These are phyloP conservation scores for Ecdyonurus torrentis DNA, from an alignment of 2,888 invertebrate species.

Conservation along the genomic window DNA sequence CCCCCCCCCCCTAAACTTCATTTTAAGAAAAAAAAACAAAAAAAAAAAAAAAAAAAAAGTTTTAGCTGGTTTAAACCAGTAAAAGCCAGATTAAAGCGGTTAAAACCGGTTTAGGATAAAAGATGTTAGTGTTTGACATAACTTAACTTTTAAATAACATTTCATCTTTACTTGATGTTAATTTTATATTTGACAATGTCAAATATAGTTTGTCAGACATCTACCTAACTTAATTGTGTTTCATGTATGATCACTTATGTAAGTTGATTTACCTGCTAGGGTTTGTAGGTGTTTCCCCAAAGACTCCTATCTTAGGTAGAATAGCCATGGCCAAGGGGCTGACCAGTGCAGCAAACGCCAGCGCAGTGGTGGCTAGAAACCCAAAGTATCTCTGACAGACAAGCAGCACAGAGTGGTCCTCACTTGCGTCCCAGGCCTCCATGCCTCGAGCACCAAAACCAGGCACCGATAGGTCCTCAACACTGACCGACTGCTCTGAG, in stretches of 20 bases:
- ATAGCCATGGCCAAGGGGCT: conserved; percentile 93
- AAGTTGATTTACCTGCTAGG: conserved; percentile 7
- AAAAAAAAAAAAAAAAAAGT: no score
- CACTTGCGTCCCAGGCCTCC: conserved; percentile 37
- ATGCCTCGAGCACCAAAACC: conserved; percentile 28
- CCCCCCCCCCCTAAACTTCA: no score
- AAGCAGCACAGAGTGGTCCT: conserved; percentile 32
- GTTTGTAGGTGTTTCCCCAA: conserved; percentile 14
- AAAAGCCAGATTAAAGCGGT: no score
- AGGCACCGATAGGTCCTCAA: conserved; percentile 47
- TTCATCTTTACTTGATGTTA: no score
- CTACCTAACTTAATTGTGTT: no score
- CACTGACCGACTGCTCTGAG: conserved; percentile 86
- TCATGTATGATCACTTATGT: no score
- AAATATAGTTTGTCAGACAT: no score
- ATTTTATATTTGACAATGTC: no score
- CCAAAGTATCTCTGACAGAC: conserved; percentile 72
- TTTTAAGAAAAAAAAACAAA: no score
- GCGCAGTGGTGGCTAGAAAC: conserved; percentile 56
- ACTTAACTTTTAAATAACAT: no score
- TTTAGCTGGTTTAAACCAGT: no score
- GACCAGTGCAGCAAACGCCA: conserved; percentile 69
- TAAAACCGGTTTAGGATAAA: neutral
- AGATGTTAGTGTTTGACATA: neutral
- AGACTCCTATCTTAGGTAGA: conserved; percentile 59